Evolutionary conservation across 1,140 invertebrate species (phyloP).

Genomic region (Neuroterus valhalla): DNA sequence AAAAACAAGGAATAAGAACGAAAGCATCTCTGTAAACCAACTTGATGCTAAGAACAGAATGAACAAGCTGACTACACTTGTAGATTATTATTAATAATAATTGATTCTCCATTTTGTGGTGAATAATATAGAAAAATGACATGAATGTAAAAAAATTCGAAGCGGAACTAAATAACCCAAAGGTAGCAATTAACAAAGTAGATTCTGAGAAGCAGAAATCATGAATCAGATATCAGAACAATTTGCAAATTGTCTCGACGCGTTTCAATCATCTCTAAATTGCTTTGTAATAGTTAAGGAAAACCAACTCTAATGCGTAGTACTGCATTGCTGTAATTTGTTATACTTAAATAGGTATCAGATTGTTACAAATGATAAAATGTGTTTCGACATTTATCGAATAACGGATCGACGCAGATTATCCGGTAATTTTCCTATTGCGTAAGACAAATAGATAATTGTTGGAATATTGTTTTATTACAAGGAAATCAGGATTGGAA

Average conservation of each 20-base stretch:
- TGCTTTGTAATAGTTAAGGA: constrained; percentile 1
- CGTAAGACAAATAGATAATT: neutral
- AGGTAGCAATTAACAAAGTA: constrained; percentile 16
- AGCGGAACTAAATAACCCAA: constrained; percentile 15
- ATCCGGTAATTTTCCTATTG: neutral
- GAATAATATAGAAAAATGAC: neutral
- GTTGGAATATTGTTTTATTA: neutral
- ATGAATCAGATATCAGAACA: neutral
- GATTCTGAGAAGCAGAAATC: constrained; percentile 24
- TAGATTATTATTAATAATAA: too few species aligned
- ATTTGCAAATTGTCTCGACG: constrained; percentile 28
- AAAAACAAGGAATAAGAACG: too few species aligned
- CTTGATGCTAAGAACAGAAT: too few species aligned
- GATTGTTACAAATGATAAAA: constrained; percentile 20
- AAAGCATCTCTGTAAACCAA: too few species aligned
- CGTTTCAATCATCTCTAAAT: constrained; percentile 28
- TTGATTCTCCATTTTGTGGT: constrained; percentile 7
- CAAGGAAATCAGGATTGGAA: neutral
- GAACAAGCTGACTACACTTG: too few species aligned
- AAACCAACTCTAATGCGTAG: neutral
- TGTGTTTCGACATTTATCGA: constrained; percentile 21
- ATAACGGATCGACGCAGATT: constrained; percentile 3
- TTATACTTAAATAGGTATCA: constrained; percentile 18
- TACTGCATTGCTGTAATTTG: constrained; percentile 3
- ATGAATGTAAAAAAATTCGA: neutral